These are phyloP conservation scores for Villa cingulata DNA, from an alignment of 2,888 invertebrate species.

Conservation along the genomic window DNA sequence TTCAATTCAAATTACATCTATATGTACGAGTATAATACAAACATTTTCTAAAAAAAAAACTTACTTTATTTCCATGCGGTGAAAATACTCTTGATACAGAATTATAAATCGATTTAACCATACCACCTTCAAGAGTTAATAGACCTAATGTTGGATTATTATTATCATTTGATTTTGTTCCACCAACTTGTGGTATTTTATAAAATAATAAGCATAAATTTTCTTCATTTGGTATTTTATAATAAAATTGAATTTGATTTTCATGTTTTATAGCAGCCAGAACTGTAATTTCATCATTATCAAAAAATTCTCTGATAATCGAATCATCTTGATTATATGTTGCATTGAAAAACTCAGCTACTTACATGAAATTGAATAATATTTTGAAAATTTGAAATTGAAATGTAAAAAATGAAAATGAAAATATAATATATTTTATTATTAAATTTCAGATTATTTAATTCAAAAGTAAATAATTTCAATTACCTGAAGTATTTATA, in stretches of 20 bases:
- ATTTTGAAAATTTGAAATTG: too few relatives aligned
- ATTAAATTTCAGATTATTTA: too few relatives aligned
- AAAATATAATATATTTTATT: too few relatives aligned
- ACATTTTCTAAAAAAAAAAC: slow-evolving; percentile 14
- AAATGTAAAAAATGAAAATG: too few relatives aligned
- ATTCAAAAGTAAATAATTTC: slow-evolving; percentile 4
- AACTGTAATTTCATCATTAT: slow-evolving; percentile 36
- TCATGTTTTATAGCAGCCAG: slow-evolving; percentile 35
- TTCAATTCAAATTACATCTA: not conserved
- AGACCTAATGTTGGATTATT: slow-evolving; percentile 25
- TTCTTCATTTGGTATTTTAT: slow-evolving; percentile 34
- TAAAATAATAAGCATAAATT: slow-evolving; percentile 34
- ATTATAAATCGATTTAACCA: slow-evolving; percentile 39
- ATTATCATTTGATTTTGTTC: slow-evolving; percentile 4
- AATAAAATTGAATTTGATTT: slow-evolving; percentile 35
- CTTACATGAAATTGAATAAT: slow-evolving; percentile 1
- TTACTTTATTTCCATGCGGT: slow-evolving; percentile 31
- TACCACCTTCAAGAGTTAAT: slow-evolving; percentile 36
- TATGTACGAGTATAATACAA: not conserved
- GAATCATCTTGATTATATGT: slow-evolving; percentile 28
- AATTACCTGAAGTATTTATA: slow-evolving; percentile 34
- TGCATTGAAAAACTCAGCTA: slow-evolving; percentile 32
- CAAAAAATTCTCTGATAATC: slow-evolving; percentile 37
- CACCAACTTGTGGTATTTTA: slow-evolving; percentile 34
- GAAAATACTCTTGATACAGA: slow-evolving; percentile 37